Evolutionary conservation across 2,888 invertebrate genomes (phyloP), one percentile per base, ranked within the genome.

Genomic region (Phortica okadai): DNA sequence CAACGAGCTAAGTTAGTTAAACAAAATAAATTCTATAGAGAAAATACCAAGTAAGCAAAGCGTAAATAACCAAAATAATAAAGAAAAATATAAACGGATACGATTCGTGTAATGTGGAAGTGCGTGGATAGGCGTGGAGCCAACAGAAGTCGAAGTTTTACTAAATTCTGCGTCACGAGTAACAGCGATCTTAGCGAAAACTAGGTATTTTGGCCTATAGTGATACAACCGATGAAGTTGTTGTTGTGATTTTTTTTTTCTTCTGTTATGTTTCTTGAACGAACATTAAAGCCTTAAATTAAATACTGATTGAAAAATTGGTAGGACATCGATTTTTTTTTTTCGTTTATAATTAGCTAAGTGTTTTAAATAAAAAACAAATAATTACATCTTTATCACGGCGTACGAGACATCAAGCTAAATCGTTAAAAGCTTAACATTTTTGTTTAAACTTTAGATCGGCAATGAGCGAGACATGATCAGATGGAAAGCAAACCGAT

Each of bases 391-490:
- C 21, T 21, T 21, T 21, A 21, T 21, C 21, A 21, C 21, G 21
- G 21, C 21, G 21, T 21, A 21, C 21, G 21, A 21, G 21, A 21
- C 21, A 21, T 21, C 21, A 21, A 21, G 21, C 21, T 21, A 21
- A 21, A 21, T 21, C 1, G 21, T 21, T 21, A 21, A 21, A 21
- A 21, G 8, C 58, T 58, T n/a, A 58, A 58, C 7, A 14, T 25
- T 73, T 54, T 10, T 8, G 0, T 76, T 83, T 89, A 77, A 90
- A 90, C 76, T 92, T 91, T 79, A 97, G 92, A 92, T 97, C 97
- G n/a, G 95, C 94, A 79, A 98, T 93, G 70, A 98, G 92, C 14
- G 99, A 95, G 80, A 99, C 92, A 91, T 99, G 99, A 92, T 99
- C 99, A 1, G 98, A 98, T 0, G 99, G 99, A 90, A 96, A 96